A percentile compares a stretch with the other conserved stretches of the same genome.
phyloP scores from a whole-genome alignment of 2,113 vertebrate genomes.

The Varanus salvator region DNA sequence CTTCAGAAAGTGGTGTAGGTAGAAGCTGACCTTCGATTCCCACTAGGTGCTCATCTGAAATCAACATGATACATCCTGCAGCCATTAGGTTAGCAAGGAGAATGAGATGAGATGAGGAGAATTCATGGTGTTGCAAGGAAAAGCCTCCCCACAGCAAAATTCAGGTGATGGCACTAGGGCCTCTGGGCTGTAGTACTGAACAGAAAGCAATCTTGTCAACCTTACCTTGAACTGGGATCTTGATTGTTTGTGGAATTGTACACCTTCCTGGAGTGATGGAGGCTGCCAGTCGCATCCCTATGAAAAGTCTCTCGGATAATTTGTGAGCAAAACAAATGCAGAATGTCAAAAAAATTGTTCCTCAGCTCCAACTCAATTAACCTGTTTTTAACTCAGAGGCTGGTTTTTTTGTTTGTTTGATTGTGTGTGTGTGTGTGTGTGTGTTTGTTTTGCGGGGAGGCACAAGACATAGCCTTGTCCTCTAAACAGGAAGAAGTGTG shows the following conservation, averaged over 20 bases:
- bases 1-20: too few species aligned
- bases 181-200: not conserved
- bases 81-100: not conserved
- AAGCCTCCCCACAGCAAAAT: not conserved
- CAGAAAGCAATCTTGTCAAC: not conserved
- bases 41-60: not conserved
- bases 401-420: slow-evolving; percentile 27
- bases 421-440: not conserved
- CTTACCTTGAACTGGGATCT: not conserved
- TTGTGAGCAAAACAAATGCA: not conserved
- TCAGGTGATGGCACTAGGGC: not conserved
- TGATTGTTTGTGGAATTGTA: not conserved
- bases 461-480: not conserved
- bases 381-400: slow-evolving; percentile 44
- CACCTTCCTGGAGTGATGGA: not conserved
- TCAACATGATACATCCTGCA: not conserved
- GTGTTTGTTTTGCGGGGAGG: not conserved
- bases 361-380: slow-evolving; percentile 16
- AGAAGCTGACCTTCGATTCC: not conserved
- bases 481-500: slow-evolving; percentile 43
- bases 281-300: too few species aligned
- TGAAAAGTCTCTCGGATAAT: not conserved
- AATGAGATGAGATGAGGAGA: not conserved
- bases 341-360: too few species aligned
- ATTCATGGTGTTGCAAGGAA: not conserved